These are phyloP conservation scores for Galaxea fascicularis DNA, from an alignment of 92 coral and sea anemone species.

Conservation along the genomic window DNA sequence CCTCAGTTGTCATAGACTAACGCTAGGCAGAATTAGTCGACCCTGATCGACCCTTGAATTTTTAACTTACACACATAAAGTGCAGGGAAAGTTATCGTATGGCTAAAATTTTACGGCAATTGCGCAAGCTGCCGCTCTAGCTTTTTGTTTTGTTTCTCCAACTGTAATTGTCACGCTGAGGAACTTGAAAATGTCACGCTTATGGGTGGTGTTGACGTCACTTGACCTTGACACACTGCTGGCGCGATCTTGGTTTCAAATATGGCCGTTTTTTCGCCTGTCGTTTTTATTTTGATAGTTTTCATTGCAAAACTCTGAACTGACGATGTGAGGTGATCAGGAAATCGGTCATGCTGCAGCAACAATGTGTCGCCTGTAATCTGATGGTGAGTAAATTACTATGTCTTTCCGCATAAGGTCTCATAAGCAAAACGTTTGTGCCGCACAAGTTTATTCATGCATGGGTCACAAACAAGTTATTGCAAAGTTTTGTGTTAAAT, in stretches of 20 bases:
- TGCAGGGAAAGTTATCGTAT: too few relatives aligned
- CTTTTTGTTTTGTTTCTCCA: too few relatives aligned
- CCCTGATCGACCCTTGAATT: too few relatives aligned
- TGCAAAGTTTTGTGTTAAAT: too few relatives aligned
- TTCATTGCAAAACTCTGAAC: background rate
- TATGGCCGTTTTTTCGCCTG: background rate
- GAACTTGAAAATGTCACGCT: slow-evolving; percentile 27
- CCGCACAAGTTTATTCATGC: too few relatives aligned
- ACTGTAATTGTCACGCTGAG: background rate
- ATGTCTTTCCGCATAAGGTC: background rate
- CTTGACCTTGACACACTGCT: slow-evolving; percentile 14
- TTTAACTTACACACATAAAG: too few relatives aligned
- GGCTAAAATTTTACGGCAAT: too few relatives aligned
- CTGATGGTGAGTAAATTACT: slow-evolving; percentile 31
- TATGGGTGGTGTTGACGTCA: background rate
- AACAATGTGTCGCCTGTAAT: slow-evolving; percentile 57
- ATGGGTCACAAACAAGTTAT: too few relatives aligned
- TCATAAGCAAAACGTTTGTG: too few relatives aligned
- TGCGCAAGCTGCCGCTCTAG: too few relatives aligned
- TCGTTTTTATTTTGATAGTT: background rate
- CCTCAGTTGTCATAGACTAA: too few relatives aligned
- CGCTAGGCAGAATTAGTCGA: too few relatives aligned
- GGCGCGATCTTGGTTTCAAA: slow-evolving; percentile 5
- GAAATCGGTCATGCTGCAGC: slow-evolving; percentile 11
- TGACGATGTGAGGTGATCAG: background rate